Evolutionary conservation across 64 coral and sea anemone genomes (phyloP).

Genomic region (Stichodactyla mertensii): DNA sequence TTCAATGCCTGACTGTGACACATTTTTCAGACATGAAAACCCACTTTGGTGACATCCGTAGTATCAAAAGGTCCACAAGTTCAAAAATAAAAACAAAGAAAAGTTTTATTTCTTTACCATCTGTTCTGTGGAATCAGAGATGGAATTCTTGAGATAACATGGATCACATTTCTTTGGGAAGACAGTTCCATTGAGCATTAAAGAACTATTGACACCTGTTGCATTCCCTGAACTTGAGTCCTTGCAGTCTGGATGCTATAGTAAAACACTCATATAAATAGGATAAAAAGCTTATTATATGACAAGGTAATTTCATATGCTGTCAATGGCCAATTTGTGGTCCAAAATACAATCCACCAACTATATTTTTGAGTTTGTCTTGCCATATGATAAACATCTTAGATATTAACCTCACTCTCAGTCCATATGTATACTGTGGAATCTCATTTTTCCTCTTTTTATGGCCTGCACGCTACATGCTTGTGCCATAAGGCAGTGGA

Average conservation of each 20-base stretch:
- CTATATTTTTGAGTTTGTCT: no score
- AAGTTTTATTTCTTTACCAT: conserved; percentile 28
- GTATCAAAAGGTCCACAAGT: not conserved
- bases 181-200: not conserved
- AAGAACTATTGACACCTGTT: not conserved
- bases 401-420: no score
- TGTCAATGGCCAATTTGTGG: not conserved
- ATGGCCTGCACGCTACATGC: no score
- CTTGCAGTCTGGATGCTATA: conserved; percentile 22
- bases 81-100: not conserved
- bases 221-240: not conserved
- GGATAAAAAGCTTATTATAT: not conserved
- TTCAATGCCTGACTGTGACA: no score
- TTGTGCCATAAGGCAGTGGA: no score
- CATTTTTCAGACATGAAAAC: no score
- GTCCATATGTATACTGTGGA: no score
- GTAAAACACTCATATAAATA: not conserved
- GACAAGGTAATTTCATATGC: not conserved
- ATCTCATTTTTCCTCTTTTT: no score
- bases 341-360: no score
- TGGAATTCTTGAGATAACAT: conserved; percentile 45
- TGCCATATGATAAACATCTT: no score
- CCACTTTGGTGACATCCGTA: no score
- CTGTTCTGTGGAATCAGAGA: conserved; percentile 25
- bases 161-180: conserved; percentile 34